A percentile compares a stretch with the other conserved stretches of the same genome.
Conservation (phyloP, 2,888 invertebrate genomes). For the Chydorus sphaericus region DNA sequence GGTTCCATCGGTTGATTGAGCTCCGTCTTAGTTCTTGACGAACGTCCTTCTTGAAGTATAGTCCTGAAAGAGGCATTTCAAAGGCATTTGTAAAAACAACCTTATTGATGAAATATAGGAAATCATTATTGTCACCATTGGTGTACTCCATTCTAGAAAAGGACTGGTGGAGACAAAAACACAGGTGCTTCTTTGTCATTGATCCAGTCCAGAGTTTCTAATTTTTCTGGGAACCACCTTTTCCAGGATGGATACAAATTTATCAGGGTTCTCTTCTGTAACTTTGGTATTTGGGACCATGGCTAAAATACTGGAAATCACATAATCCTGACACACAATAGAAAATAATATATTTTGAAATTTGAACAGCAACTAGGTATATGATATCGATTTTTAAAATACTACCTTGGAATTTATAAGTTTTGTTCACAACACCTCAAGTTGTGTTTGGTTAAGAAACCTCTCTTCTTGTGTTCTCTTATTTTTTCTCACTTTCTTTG, state of each 20-base stretch:
- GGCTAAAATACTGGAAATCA: constrained; percentile 87
- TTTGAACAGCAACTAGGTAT: not conserved
- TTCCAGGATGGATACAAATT: constrained; percentile 6
- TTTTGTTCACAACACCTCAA: constrained; percentile 29
- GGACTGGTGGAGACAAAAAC: constrained; percentile 56
- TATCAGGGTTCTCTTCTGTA: constrained; percentile 5
- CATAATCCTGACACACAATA: constrained; percentile 48
- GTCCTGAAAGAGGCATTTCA: constrained; percentile 21
- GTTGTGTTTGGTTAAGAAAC: constrained; percentile 13
- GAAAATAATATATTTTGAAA: not conserved
- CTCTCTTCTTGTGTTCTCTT: constrained; percentile 16
- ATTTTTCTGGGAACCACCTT: constrained; percentile 21
- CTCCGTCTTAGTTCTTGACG: constrained; percentile 18
- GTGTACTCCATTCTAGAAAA: constrained; percentile 62
- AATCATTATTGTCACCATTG: constrained; percentile 31
- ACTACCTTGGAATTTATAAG: constrained; percentile 30
- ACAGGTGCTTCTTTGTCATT: constrained; percentile 41
- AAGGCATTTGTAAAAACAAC: too few relatives aligned
- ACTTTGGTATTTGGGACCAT: constrained; percentile 38
- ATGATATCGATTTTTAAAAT: not conserved
- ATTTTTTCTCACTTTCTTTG: constrained; percentile 37
- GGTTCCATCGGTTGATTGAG: constrained; percentile 20
- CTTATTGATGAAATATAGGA: too few relatives aligned
- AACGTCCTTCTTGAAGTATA: constrained; percentile 19
- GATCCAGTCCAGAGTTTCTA: constrained; percentile 36